phyloP scores from a whole-genome alignment of 2,113 vertebrate genomes.

The Pangasianodon gigas region DNA sequence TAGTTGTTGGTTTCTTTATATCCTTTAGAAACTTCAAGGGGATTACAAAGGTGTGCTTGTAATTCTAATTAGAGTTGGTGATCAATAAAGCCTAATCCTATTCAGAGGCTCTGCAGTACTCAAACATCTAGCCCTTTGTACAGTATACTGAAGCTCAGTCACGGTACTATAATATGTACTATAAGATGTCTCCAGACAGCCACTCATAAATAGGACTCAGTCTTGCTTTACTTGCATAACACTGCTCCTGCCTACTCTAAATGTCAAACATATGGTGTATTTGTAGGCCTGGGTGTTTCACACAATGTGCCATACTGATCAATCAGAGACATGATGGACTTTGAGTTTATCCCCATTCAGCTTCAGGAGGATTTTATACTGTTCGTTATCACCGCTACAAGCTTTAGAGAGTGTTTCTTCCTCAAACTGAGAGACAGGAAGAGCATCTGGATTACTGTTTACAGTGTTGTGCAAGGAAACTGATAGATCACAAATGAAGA shows the following conservation, averaged over 20 bases:
- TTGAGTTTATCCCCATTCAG: background rate
- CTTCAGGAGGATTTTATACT: background rate
- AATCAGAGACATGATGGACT: background rate
- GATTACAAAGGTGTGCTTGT: background rate
- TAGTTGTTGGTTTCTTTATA: background rate
- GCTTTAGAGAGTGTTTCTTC: background rate
- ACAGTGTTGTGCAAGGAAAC: background rate
- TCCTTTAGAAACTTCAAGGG: background rate
- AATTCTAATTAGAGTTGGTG: background rate
- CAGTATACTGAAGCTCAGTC: background rate
- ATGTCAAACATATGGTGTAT: background rate
- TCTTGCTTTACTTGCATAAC: background rate
- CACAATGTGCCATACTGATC: background rate
- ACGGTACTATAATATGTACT: background rate
- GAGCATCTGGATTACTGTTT: background rate
- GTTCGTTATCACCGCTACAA: background rate
- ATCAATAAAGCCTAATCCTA: constrained; percentile 2
- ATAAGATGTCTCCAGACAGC: background rate
- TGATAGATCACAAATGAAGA: background rate
- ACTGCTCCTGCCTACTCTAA: background rate
- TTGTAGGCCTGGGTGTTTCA: background rate
- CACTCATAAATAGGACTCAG: background rate
- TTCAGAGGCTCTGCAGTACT: background rate
- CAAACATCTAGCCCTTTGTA: background rate
- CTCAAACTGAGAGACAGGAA: background rate